Evolutionary conservation across 2,888 invertebrate genomes (phyloP), one percentile per base, ranked within the genome.

Genomic region (Cheilosia vernalis): DNA sequence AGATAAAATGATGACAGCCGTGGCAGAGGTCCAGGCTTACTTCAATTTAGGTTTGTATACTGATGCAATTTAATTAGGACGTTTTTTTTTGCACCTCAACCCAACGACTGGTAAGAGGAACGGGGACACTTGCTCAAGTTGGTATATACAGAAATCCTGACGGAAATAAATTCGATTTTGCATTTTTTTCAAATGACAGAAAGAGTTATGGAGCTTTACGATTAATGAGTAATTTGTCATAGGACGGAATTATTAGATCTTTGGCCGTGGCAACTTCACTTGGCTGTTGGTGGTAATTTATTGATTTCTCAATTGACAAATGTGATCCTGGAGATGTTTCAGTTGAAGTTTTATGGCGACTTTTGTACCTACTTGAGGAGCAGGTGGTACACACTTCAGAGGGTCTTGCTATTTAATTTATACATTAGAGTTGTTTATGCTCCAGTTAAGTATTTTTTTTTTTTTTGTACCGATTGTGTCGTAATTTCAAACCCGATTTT

Each of bases 1-100:
- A 74, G 51, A 64, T 78, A 44, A 69, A 27, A 63, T 53, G 79
- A 74, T 73, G 83, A 73, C 77, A 55, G 56, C 13, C 21, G 17
- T 58, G 13, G 55, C 13, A 42, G 15, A 53, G 60, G 21, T 53
- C 17, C 30, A 61, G 61, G 61, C 77, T 66, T 49, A 67, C 49
- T 66, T n/a, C 21, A 47, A 44, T 44, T 56, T 44, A 55, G 42
- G 67, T 17, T 21, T 24, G 24, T 3, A 21, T 33, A 33, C 21
- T 21, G 6, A 27, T 6, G 55, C 5, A 51, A 70, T 56, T 78
- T 53, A 58, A 79, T 72, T 70, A 44, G 10, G n/a, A 21, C 15
- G 7, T 55, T 30, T n/a, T 30, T n/a, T 55, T 27, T 51, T 6
- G n/a, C 9, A 13, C 1, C 19, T 2, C 6, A 49, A 4, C 10